Evolutionary conservation across 2,797 vertebrate genomes (phyloP), one percentile per base, ranked within the genome.

Genomic region (Triplophysa bombifrons): DNA sequence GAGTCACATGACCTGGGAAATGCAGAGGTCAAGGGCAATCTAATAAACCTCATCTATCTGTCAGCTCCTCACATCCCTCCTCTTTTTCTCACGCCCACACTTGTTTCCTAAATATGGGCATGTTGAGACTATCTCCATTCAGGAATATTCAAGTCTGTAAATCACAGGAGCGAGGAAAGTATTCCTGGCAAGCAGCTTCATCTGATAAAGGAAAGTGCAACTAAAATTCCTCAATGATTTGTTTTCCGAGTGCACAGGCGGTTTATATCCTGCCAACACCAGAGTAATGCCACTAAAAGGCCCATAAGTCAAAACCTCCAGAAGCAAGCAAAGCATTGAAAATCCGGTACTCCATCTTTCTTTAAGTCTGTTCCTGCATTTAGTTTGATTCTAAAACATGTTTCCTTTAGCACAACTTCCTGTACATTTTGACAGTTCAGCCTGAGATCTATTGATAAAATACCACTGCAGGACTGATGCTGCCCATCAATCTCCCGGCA

Each of bases 71-170:
- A 79, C 63, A 80, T 71, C 72, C 48, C 65, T 83, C 46, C 83
- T 78, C 80, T 65, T 82, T 87, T 86, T 89, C 85, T 87, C 17
- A 76, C 69, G 84, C 83, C 86, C 87, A 78, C 87, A 84, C 73
- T 41, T 65, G 46, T 80, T 80, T 86, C 76, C 87, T 88, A 91
- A 91, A 93, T 90, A 92, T 89, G 88, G 90, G 88, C 85, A 89
- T 90, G 91, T 92, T 92, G 90, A 91, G 90, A 91, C 89, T 91
- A 60, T 88, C 74, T 70, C 83, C 77, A 74, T 79, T 83, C 72
- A 20, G 76, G 76, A 88, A 79, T 77, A 71, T 81, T 80, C 74
- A 84, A 38, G 64, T 76, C 72, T 85, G 53, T 76, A 79, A 82
- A 82, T 79, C 71, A 81, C 78, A 51, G 38, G 70, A 76, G 66